Evolutionary conservation across 2,888 invertebrate genomes (phyloP), one percentile per base, ranked within the genome.

Genomic region (Erannis defoliaria): DNA sequence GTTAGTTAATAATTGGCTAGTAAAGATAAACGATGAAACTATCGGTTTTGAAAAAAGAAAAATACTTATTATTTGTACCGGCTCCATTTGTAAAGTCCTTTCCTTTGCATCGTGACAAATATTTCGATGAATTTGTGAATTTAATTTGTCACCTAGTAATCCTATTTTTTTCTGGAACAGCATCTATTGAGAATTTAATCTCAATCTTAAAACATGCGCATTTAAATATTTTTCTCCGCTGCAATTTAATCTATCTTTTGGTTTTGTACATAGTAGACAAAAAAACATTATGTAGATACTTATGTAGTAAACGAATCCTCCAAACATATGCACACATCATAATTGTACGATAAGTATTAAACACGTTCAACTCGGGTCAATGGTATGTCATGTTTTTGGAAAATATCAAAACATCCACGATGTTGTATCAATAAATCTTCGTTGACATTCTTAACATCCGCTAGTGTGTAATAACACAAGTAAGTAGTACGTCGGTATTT

Each of bases 401-500:
- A 40, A 38, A 31, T n/a, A 37, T 14, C 38, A 46, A 29, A 56
- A 56, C 56, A 56, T 33, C 21, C 14, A 33, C 38, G 6, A 42
- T 49, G 31, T 40, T 42, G n/a, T 49, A 42, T 40, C 19, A 56
- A 56, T 40, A 19, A 31, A 8, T 12, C 18, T 1, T 14, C 48
- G 18, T 9, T 31, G 10, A 18, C 5, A 18, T 5, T 29, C 12
- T 8, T 18, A 16, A 18, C n/a, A 12, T 26, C 14, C 14, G 14
- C 23, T 45, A n/a, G 1, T 16, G 18, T 21, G 5, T 12, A 40
- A 12, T 19, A 40, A 40, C 19, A 19, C 4, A 4, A 19, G 19
- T 1, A 3, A 19, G 5, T 18, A 37, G n/a, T 8, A 16, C 5
- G 5, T 14, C 0, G 33, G 1, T 16, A 16, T 16, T 37, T 38